Evolutionary conservation across 1,140 invertebrate genomes (phyloP), one percentile per base, ranked within the genome.

Genomic region (Drosophila sp.): DNA sequence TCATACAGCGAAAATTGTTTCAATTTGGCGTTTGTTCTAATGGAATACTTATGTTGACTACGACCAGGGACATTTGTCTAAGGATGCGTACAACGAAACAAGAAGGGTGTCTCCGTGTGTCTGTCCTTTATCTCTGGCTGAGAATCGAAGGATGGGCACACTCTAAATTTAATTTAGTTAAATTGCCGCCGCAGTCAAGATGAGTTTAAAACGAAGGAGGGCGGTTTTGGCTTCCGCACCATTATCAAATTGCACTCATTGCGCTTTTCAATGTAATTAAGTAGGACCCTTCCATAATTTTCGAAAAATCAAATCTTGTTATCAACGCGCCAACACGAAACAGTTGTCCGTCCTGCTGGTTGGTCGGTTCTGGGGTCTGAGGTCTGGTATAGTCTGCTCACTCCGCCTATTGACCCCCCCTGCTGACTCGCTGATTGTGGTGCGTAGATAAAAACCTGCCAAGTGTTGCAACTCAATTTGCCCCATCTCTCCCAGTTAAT

Each of bases 391-490:
- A 32, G 27, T 60, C 32, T 77, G 75, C 74, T 77, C 73, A 64
- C 56, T 60, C 25, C 44, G 30, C 33, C 55, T 74, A 71, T 66
- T 40, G 60, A 62, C 27, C 65, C 44, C 8, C 8, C 32, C 47
- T 56, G 23, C 38, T 44, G 74, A 63, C 60, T 74, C 64, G 33
- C 64, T 76, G 82, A 89, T 89, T 89, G 77, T 89, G 85, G 80
- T 89, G 84, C 84, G 84, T 80, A 87, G 84, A 87, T 87, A 87
- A 87, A 87, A 87, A 89, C 84, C 84, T 89, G 84, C 84, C 84
- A 89, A 87, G 84, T 89, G 84, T 87, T 87, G 84, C 84, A 87
- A 87, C 84, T 87, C 84, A 87, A 87, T 87, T 87, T 83, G 80
- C 68, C 72, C 62, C 66, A 58, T 60, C 33, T 47, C 10, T 38